A percentile compares a stretch with the other conserved stretches of the same genome.
Conservation (phyloP, 2,888 invertebrate genomes). For the Catocala fraxini region DNA sequence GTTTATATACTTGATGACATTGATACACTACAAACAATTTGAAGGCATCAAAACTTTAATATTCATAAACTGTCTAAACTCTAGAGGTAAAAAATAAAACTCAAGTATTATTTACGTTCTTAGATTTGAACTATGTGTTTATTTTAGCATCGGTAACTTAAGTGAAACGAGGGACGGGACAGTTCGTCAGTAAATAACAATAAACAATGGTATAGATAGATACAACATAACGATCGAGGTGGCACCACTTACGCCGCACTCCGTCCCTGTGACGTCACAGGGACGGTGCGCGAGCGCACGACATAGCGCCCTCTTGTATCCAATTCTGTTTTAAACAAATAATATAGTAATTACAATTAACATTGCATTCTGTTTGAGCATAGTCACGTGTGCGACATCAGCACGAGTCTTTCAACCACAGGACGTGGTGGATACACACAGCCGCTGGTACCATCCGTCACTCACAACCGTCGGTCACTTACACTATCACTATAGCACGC, state of each 20-base stretch:
- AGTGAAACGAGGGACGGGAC: slow-evolving; percentile 83
- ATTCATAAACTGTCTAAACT: background rate
- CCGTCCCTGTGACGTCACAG: no score
- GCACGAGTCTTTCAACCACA: background rate
- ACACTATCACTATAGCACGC: slow-evolving; percentile 12
- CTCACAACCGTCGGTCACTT: background rate
- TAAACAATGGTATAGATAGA: slow-evolving; percentile 27
- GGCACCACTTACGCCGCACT: slow-evolving; percentile 3
- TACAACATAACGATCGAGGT: slow-evolving; percentile 7
- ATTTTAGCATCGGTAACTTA: slow-evolving; percentile 74
- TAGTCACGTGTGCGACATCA: slow-evolving; percentile 2
- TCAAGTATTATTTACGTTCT: slow-evolving; percentile 41
- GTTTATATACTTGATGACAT: no score
- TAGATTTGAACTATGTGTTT: slow-evolving; percentile 69
- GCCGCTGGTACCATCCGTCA: background rate
- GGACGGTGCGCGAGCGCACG: background rate
- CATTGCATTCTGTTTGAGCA: slow-evolving; percentile 16
- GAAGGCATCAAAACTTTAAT: background rate
- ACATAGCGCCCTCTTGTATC: slow-evolving; percentile 4
- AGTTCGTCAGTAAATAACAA: slow-evolving; percentile 68
- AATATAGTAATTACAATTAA: slow-evolving; percentile 6
- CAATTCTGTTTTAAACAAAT: slow-evolving; percentile 7
- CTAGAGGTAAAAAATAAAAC: slow-evolving; percentile 44
- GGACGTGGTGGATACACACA: no score
- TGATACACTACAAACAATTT: no score